Conservation (phyloP, 1,140 invertebrate genomes). For the Melitaea cinxia region DNA sequence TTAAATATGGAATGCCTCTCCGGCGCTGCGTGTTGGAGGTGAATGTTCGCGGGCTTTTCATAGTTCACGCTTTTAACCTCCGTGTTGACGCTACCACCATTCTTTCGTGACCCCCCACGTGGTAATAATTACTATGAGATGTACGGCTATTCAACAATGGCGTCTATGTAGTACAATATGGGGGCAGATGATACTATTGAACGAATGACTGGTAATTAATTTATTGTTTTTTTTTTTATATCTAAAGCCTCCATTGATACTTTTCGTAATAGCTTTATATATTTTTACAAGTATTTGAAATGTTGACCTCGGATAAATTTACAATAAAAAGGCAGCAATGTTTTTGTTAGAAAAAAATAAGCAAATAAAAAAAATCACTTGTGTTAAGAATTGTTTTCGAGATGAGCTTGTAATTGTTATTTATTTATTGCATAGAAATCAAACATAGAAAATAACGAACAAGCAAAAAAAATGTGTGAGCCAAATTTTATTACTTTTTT, state of each 20-base stretch:
- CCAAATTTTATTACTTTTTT: too few relatives aligned
- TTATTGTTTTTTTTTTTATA: not conserved
- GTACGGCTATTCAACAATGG: slow-evolving; percentile 49
- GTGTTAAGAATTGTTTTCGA: too few relatives aligned
- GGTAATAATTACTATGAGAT: slow-evolving; percentile 40
- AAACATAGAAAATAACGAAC: too few relatives aligned
- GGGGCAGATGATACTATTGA: slow-evolving; percentile 42
- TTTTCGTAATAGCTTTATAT: too few relatives aligned
- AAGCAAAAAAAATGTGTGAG: too few relatives aligned
- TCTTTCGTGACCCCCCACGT: slow-evolving; percentile 51
- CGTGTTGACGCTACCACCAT: slow-evolving; percentile 52
- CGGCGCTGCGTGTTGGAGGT: slow-evolving; percentile 42
- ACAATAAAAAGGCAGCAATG: too few relatives aligned
- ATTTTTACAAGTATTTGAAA: too few relatives aligned
- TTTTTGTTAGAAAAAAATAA: too few relatives aligned
- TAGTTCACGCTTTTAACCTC: slow-evolving; percentile 71
- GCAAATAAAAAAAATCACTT: too few relatives aligned
- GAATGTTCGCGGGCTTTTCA: slow-evolving; percentile 67
- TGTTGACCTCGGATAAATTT: too few relatives aligned
- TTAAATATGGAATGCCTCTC: slow-evolving; percentile 14
- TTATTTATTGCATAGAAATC: too few relatives aligned
- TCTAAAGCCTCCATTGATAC: not conserved
- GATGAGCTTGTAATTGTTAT: too few relatives aligned
- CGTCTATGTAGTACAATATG: slow-evolving; percentile 31
- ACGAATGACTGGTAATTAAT: slow-evolving; percentile 41